Percentiles rank a stretch among this genome's conserved stretches.
These are phyloP conservation scores for Semotilus atromaculatus DNA, from an alignment of 2,797 vertebrate species.

Conservation along the genomic window DNA sequence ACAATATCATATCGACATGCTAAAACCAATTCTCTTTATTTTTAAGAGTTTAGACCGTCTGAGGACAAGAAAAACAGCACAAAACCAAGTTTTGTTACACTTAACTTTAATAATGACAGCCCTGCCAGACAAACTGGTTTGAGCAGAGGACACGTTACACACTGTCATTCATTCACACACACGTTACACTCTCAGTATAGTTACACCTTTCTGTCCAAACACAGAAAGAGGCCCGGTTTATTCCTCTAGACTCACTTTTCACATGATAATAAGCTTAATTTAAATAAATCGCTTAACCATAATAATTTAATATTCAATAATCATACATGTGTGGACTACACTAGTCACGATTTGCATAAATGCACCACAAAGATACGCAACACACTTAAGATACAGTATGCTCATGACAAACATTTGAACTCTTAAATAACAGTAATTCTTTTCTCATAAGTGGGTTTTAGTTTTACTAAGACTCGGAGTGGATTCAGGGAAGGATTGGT, in stretches of 20 bases:
- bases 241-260: constrained; percentile 17
- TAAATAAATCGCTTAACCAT: constrained; percentile 65
- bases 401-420: constrained; percentile 68
- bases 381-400: constrained; percentile 67
- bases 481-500: constrained; percentile 28
- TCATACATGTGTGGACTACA: constrained; percentile 70
- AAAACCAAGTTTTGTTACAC: constrained; percentile 53
- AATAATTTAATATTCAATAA: constrained; percentile 75
- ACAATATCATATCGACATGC: neutral
- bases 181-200: constrained; percentile 58
- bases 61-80: neutral
- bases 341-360: constrained; percentile 70
- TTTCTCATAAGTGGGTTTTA: constrained; percentile 48
- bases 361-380: constrained; percentile 77
- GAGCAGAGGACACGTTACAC: constrained; percentile 54
- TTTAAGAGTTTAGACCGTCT: neutral
- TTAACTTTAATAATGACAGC: constrained; percentile 74
- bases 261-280: constrained; percentile 57
- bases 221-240: constrained; percentile 33
- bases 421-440: constrained; percentile 65
- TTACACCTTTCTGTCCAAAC: constrained; percentile 56
- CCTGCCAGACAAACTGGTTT: constrained; percentile 59
- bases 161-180: constrained; percentile 41
- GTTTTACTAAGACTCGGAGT: constrained; percentile 62
- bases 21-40: neutral